Conservation (phyloP, 2,888 invertebrate genomes). For the Aquatica leii region DNA sequence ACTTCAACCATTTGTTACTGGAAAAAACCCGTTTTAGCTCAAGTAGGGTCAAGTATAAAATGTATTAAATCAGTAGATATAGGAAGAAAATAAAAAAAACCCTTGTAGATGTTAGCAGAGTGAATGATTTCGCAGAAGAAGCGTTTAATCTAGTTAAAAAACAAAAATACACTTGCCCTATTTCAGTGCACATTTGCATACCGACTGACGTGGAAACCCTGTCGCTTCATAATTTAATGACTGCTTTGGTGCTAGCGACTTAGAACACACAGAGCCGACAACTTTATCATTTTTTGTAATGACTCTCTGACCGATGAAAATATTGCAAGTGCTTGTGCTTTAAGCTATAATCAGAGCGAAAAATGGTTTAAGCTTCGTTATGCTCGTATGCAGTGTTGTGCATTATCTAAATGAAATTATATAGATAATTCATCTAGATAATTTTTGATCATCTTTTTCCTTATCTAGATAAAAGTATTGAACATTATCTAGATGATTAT, state of each 20-base stretch:
- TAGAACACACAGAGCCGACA: neutral
- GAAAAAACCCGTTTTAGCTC: neutral
- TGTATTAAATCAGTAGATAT: neutral
- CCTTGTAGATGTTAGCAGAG: neutral
- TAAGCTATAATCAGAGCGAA: neutral
- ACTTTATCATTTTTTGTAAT: neutral
- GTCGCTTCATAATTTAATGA: conserved; percentile 4
- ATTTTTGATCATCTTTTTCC: too few species aligned
- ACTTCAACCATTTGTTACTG: too few species aligned
- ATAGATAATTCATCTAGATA: too few species aligned
- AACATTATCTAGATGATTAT: too few species aligned
- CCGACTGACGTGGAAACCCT: neutral
- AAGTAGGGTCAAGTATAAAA: neutral
- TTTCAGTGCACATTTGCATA: too few species aligned
- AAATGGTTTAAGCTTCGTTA: neutral
- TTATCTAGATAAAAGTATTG: too few species aligned
- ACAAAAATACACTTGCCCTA: too few species aligned
- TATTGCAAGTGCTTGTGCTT: neutral
- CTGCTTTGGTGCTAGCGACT: neutral
- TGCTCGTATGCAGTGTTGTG: too few species aligned
- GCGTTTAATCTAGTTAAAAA: too few species aligned
- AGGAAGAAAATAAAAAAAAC: neutral
- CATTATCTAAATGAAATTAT: too few species aligned
- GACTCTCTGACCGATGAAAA: neutral
- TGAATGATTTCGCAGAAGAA: too few species aligned